phyloP scores from a whole-genome alignment of 2,888 invertebrate species.

The Mesoligia furuncula region DNA sequence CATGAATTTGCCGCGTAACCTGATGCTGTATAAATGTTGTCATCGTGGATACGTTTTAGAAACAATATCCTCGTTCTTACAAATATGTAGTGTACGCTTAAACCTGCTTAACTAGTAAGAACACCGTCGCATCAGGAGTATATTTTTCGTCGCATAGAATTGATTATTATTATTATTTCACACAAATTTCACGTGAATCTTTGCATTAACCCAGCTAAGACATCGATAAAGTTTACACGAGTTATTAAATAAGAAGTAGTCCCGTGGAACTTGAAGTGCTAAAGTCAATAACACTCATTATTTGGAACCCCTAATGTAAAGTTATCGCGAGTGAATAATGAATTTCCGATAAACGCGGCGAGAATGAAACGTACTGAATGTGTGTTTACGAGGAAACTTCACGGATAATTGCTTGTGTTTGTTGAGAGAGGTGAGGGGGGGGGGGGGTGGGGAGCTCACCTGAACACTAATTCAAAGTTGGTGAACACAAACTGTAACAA shows the following conservation, averaged over 20 bases:
- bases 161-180: too few species aligned
- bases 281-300: conserved; percentile 14
- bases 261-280: conserved; percentile 4
- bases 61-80: not conserved
- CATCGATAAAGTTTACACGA: not conserved
- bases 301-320: conserved; percentile 6
- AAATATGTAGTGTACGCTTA: not conserved
- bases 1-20: not conserved
- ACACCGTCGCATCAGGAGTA: not conserved
- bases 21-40: not conserved
- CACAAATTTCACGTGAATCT: not conserved
- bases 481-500: conserved; percentile 8
- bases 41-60: not conserved
- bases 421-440: not conserved
- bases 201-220: not conserved
- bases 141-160: too few species aligned
- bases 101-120: not conserved
- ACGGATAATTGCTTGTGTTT: conserved; percentile 29
- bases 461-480: conserved; percentile 30
- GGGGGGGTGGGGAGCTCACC: conserved; percentile 3
- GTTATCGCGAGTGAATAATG: conserved; percentile 27
- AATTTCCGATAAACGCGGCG: conserved; percentile 31
- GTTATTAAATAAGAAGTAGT: not conserved
- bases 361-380: conserved; percentile 13
- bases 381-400: conserved; percentile 37